Evolutionary conservation across 2,113 vertebrate species (phyloP), one percentile per base, ranked within the genome.

Genomic region (Mionectes macconnelli): DNA sequence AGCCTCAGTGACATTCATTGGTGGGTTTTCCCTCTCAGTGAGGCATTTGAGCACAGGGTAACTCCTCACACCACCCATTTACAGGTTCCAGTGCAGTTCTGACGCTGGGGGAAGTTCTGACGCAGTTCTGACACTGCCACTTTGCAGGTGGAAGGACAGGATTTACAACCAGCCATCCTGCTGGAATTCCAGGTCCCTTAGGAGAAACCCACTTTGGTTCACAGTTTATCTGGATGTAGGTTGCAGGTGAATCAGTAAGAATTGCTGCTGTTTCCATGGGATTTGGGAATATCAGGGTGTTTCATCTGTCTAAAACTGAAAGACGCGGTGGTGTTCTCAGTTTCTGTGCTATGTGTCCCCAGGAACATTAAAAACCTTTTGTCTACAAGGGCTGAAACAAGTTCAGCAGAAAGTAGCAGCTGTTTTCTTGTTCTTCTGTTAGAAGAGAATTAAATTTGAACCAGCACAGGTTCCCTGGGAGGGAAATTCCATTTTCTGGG

Each of bases 361-460:
- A 35, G 35, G 50, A 90, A 93, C 56, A 73, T 12, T 23, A 49
- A 88, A 93, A 85, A 11, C 42, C 42, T 85, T 90, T 76, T 85
- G 93, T 60, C 67, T 87, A 8, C 52, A 79, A 72, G 74, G 47
- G 16, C 44, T 85, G 86, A 85, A 79, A 79, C 62, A 33, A 75
- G 35, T 70, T 70, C 55, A 70, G 50, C 52, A 4, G 23, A 14
- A 47, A 56, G 86, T 6, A 92, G 72, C 79, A 83, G 91, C 70
- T 86, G 86, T 72, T 90, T 73, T 82, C 33, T 42, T 68, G 62
- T 35, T 94, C 47, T 30, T 64, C 52, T 28, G 37, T 64, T 68
- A 24, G 52, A 79, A 39, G 62, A 44, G 92, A 83, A 92, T 90
- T 83, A 68, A 88, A 76, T 88, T 42, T 60, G 91, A 87, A 91